Conservation (phyloP, 2,113 vertebrate species). For the Stigmatopora nigra region DNA sequence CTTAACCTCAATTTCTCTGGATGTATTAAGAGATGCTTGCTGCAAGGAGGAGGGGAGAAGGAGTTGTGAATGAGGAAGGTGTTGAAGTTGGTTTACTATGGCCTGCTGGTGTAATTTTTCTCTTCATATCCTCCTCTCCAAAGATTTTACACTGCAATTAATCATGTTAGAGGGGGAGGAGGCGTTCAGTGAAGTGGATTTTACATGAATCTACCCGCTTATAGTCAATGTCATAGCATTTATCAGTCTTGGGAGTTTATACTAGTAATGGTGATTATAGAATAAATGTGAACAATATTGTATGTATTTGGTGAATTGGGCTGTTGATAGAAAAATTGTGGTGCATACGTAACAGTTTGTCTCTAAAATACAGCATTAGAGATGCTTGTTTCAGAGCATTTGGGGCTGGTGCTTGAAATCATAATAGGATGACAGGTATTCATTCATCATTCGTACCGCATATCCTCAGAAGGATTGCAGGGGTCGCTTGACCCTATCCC, state of each 20-base stretch:
- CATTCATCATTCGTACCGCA: no score
- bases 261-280: slow-evolving; percentile 1
- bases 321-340: not conserved
- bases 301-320: not conserved
- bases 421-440: no score
- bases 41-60: slow-evolving; percentile 38
- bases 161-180: slow-evolving; percentile 68
- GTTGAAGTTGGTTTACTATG: slow-evolving; percentile 37
- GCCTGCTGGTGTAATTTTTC: slow-evolving; percentile 33
- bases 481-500: no score
- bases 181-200: slow-evolving; percentile 78
- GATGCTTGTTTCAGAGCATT: no score
- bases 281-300: no score
- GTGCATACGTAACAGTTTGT: no score
- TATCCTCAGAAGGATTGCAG: no score
- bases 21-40: slow-evolving; percentile 75
- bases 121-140: slow-evolving; percentile 53
- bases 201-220: slow-evolving; percentile 66
- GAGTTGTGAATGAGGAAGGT: slow-evolving; percentile 41
- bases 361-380: no score
- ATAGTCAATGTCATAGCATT: slow-evolving; percentile 46
- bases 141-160: slow-evolving; percentile 74
- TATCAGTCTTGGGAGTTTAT: slow-evolving; percentile 22
- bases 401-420: no score
- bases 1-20: slow-evolving; percentile 81